phyloP scores from a whole-genome alignment of 2,888 invertebrate genomes.

The Dolomedes plantarius region DNA sequence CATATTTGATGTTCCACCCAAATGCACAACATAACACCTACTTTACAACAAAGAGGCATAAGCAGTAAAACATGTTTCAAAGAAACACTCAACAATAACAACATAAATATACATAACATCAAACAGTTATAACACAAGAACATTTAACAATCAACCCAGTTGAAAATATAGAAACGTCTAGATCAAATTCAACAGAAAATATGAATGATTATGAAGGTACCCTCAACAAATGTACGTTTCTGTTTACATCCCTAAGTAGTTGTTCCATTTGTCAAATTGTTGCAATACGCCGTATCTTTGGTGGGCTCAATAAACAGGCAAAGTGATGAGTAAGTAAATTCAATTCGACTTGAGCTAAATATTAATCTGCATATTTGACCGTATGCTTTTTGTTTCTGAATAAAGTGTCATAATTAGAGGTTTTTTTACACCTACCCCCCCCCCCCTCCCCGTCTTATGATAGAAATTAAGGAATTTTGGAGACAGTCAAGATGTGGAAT shows the following conservation, averaged over 20 bases:
- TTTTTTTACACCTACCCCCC: too few species aligned
- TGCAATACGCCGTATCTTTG: too few species aligned
- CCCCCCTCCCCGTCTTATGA: too few species aligned
- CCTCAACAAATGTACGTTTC: slow-evolving; percentile 14
- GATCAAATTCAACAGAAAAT: slow-evolving; percentile 14
- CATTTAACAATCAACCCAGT: not conserved
- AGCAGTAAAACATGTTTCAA: slow-evolving; percentile 17
- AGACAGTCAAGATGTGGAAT: too few species aligned
- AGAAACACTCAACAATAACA: slow-evolving; percentile 44
- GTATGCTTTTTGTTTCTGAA: too few species aligned
- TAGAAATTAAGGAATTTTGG: too few species aligned
- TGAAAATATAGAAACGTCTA: not conserved
- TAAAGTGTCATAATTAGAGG: too few species aligned
- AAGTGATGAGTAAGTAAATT: too few species aligned
- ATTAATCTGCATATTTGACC: too few species aligned
- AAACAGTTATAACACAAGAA: slow-evolving; percentile 20
- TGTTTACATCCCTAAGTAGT: slow-evolving; percentile 19
- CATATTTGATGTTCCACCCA: not conserved
- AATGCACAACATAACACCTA: not conserved
- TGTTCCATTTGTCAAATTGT: slow-evolving; percentile 45
- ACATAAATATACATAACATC: slow-evolving; percentile 20
- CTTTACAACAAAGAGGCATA: slow-evolving; percentile 16
- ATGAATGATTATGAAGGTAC: slow-evolving; percentile 19
- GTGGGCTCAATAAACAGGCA: too few species aligned
- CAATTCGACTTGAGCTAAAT: too few species aligned